Base-by-base conservation (phyloP, 1,140 invertebrate genomes). In the Neodiprion virginianus region DNA sequence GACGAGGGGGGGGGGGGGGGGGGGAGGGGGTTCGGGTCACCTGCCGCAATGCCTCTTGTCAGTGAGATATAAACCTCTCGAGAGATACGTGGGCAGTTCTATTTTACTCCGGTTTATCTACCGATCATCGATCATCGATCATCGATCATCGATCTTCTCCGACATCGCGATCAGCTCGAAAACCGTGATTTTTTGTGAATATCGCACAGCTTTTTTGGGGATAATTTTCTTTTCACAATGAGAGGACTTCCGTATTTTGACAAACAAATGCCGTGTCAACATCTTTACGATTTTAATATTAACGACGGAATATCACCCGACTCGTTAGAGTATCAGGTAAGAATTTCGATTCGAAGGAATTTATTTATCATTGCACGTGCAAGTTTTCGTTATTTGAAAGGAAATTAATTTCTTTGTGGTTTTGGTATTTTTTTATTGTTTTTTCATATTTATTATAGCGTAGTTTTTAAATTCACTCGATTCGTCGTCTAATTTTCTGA, bases 191-290 rank as follows among this genome's bases (percentile, higher is more conserved):
- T 21, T 21, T 21, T 21, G 17, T 21, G 17, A 21, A 21, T 21
- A 40, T 40, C 5, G 5, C 5, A 40, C 28, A 40, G 28, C 5
- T 2, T 61, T 61, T 61, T 61, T n/a, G 53, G 28, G 5, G 28
- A 40, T 40, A 40, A 4, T 4, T 61, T 61, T n/a, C 11, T 61
- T 61, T 1, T 61, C 1, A 61, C 7, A 12, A 78, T 76, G 77
- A 69, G 72, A 12, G 68, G 70, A 12, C 14, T 78, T 47, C 53
- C 75, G 17, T 76, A 48, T 76, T 72, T 76, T 7, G 72, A 76
- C 28, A 50, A 76, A 72, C 69, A 76, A 74, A 40, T 74, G 14
- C 8, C 1, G 5, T 3, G 28, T 3, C 28, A 40, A 40, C 28
- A 40, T 3, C 5, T 40, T 40, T 40, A 40, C 28, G 28, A 40